A percentile compares a stretch with the other conserved stretches of the same genome.
Evolutionary conservation across 2,888 invertebrate genomes (phyloP).

Genomic region (Luperina testacea): DNA sequence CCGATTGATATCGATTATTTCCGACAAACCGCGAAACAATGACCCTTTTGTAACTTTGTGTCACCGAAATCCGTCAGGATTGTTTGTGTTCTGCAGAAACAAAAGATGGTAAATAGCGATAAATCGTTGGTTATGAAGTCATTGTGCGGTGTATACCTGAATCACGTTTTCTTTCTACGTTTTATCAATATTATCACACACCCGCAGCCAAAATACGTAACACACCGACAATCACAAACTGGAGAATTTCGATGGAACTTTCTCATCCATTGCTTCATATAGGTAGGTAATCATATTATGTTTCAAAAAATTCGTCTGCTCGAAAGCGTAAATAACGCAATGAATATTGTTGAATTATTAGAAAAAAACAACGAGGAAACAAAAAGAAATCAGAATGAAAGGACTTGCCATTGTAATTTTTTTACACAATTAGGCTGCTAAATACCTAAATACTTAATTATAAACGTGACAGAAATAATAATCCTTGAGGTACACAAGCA

Average conservation of each 20-base stretch:
- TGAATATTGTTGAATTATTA: too few relatives aligned
- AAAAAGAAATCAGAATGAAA: background rate
- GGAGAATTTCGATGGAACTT: background rate
- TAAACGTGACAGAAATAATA: background rate
- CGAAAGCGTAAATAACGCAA: background rate
- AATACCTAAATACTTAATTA: background rate
- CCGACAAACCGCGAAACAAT: conserved; percentile 75
- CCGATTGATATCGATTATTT: conserved; percentile 80
- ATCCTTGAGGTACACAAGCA: background rate
- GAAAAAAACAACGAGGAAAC: background rate
- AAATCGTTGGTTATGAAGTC: conserved; percentile 13
- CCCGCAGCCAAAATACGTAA: background rate
- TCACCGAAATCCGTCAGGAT: conserved; percentile 58
- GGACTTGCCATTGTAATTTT: background rate
- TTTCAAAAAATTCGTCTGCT: background rate
- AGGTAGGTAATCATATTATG: background rate
- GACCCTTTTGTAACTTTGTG: conserved; percentile 70
- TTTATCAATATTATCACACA: background rate
- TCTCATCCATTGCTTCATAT: background rate
- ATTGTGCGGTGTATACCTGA: background rate
- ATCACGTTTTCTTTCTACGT: background rate
- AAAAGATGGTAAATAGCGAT: conserved; percentile 31
- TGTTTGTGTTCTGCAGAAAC: conserved; percentile 29
- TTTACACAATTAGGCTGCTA: background rate
- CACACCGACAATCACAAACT: background rate